These are phyloP conservation scores for Micrasema longulum DNA, from an alignment of 1,140 invertebrate species.

Conservation along the genomic window DNA sequence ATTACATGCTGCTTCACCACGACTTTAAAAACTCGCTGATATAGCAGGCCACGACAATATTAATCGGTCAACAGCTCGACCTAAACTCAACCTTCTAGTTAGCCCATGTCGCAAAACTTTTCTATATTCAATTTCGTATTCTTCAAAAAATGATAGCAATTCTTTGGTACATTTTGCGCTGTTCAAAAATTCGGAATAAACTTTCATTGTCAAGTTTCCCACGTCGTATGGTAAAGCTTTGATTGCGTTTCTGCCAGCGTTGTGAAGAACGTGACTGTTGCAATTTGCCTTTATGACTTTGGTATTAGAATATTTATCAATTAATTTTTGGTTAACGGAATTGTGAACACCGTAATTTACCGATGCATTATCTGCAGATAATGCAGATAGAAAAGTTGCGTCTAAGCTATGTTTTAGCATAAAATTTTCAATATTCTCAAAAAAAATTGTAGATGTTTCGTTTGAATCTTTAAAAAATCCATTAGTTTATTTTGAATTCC, in stretches of 20 bases:
- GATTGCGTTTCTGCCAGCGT: too few relatives aligned
- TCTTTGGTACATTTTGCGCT: background rate
- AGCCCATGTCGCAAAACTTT: too few relatives aligned
- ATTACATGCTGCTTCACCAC: background rate
- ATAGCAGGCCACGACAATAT: background rate
- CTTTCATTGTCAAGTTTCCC: background rate
- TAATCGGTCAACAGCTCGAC: background rate
- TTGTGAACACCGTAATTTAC: background rate
- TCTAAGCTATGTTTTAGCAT: background rate
- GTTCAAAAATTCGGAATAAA: background rate
- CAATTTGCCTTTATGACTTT: too few relatives aligned
- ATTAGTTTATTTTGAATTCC: too few relatives aligned
- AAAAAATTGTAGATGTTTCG: too few relatives aligned
- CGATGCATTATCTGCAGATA: background rate
- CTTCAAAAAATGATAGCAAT: background rate
- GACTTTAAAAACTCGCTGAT: background rate
- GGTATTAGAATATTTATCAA: too few relatives aligned
- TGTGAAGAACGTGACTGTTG: too few relatives aligned
- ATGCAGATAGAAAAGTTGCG: background rate
- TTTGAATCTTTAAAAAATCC: too few relatives aligned
- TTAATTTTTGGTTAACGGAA: background rate
- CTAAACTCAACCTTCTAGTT: too few relatives aligned
- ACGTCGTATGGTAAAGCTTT: too few relatives aligned
- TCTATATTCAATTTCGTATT: background rate
- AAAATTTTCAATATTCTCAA: slow-evolving; percentile 1